Evolutionary conservation across 2,888 invertebrate species (phyloP).

Genomic region (Geophilus truncorum): DNA sequence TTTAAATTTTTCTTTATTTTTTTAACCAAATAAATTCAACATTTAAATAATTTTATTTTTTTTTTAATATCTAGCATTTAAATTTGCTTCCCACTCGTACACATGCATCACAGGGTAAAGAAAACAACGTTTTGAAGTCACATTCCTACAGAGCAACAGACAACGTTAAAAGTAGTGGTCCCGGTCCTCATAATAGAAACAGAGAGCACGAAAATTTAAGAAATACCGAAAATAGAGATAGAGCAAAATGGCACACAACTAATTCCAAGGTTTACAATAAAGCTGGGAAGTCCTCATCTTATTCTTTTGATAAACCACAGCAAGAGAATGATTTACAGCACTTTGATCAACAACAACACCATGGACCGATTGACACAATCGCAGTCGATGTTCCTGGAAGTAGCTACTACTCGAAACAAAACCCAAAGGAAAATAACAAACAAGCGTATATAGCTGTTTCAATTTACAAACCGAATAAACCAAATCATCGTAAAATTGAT

Average conservation of each 20-base stretch:
- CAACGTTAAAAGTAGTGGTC: not conserved
- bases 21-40: not conserved
- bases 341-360: not conserved
- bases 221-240: not conserved
- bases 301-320: not conserved
- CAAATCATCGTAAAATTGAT: not conserved
- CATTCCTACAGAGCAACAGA: not conserved
- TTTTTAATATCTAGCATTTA: not conserved
- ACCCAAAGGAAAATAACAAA: not conserved
- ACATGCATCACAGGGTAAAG: not conserved
- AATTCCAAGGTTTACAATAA: not conserved
- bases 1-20: not conserved
- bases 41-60: not conserved
- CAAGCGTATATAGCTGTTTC: constrained; percentile 1
- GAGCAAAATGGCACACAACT: not conserved
- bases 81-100: not conserved
- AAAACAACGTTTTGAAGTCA: not conserved
- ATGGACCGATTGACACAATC: not conserved
- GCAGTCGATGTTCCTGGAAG: constrained; percentile 1
- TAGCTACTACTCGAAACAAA: not conserved
- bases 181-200: not conserved
- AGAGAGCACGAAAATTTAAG: too few species aligned
- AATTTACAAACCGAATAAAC: not conserved
- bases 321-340: not conserved
- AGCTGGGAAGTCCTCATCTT: not conserved